Evolutionary conservation across 2,888 invertebrate species (phyloP).

Genomic region (Molanna angustata): DNA sequence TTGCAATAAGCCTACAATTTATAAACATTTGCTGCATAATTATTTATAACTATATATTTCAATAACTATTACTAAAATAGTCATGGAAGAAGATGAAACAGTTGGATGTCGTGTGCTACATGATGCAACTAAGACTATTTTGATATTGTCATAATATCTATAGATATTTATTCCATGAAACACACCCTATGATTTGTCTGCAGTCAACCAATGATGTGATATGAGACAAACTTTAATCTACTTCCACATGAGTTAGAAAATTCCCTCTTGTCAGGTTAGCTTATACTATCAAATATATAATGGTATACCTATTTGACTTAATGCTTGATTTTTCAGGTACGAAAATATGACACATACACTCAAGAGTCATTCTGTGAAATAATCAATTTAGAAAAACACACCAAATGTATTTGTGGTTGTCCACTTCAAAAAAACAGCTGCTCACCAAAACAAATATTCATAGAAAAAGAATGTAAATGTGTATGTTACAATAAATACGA

Average conservation of each 20-base stretch:
- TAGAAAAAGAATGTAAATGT: constrained; percentile 38
- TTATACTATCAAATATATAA: no score
- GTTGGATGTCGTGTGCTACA: no score
- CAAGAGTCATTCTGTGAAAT: constrained; percentile 34
- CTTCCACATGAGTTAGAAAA: no score
- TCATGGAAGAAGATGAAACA: no score
- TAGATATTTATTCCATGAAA: no score
- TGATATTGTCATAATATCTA: no score
- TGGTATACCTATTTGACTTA: no score
- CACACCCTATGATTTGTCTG: no score
- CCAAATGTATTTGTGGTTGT: constrained; percentile 38
- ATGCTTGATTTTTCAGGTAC: constrained; percentile 18
- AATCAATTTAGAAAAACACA: constrained; percentile 38
- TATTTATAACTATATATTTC: background rate
- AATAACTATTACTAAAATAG: background rate
- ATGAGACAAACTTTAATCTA: background rate
- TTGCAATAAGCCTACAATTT: no score
- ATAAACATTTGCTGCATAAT: no score
- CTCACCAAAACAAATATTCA: constrained; percentile 36
- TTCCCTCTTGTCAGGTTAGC: no score
- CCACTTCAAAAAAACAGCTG: constrained; percentile 35
- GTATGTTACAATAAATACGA: constrained; percentile 37
- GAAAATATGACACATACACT: constrained; percentile 19
- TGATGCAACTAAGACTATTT: no score
- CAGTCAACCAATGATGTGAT: background rate